Evolutionary conservation across 2,888 invertebrate species (phyloP).

Genomic region (Polydrusus tereticollis): DNA sequence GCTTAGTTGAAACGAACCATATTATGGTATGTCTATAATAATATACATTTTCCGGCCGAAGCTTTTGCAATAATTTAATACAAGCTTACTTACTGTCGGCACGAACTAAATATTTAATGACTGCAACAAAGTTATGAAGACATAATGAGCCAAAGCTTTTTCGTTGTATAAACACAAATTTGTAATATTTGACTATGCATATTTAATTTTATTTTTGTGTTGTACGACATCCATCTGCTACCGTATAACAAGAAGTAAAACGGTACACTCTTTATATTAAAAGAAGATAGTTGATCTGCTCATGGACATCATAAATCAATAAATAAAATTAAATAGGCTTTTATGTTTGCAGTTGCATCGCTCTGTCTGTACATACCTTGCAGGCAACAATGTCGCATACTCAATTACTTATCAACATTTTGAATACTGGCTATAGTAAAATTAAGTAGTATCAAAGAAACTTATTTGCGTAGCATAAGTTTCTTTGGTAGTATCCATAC

Average conservation of each 20-base stretch:
- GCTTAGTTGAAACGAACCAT: neutral
- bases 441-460: too few species aligned
- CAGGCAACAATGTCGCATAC: too few species aligned
- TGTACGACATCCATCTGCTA: neutral
- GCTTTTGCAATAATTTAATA: slow-evolving; percentile 16
- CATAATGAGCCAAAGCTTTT: slow-evolving; percentile 4
- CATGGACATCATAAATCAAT: too few species aligned
- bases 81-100: slow-evolving; percentile 17
- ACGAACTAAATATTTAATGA: slow-evolving; percentile 12
- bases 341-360: too few species aligned
- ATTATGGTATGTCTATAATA: neutral
- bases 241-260: neutral
- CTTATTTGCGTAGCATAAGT: too few species aligned
- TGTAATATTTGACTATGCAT: neutral
- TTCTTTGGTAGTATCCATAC: too few species aligned
- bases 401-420: too few species aligned
- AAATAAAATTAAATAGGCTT: too few species aligned
- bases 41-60: neutral
- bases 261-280: neutral
- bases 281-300: too few species aligned
- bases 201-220: neutral
- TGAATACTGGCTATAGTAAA: too few species aligned
- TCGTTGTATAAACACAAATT: neutral
- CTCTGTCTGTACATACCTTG: too few species aligned
- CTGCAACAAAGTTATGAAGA: neutral